Base-by-base conservation (phyloP, 2,797 vertebrate species). In the Pygocentrus nattereri region DNA sequence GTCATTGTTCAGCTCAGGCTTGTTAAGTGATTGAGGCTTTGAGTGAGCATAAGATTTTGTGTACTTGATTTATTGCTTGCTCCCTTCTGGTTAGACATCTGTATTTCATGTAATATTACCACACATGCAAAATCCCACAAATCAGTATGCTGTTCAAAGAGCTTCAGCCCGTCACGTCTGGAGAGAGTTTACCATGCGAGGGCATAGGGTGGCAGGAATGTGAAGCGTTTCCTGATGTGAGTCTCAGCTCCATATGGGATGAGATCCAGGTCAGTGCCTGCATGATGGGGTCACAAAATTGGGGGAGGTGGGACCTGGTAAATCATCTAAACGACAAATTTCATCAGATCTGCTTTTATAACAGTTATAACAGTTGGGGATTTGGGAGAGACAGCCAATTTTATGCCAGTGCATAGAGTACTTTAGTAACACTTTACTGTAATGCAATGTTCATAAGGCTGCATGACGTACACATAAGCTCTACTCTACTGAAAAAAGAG, bases 211-310 rank as follows among this genome's bases (percentile, higher is more conserved):
- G 19, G 81, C 50, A 79, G 67, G 84, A 87, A 87, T 84, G 73
- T 86, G 83, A 88, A 89, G 72, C 71, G 82, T 58, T 89, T 88
- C 88, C 88, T 88, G 87, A 88, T 87, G 88, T 76, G 68, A 59
- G 81, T 41, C 56, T 81, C 38, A 74, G 27, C 69, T 69, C 74
- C 82, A 72, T 80, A 50, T 85, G 82, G n/a, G 78, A 67, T 25
- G 59, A 68, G 61, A 68, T 19, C 25, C 38, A 50, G 68, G 74
- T 72, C 49, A 65, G 62, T 81, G 74, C 23, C 38, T 54, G 52
- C 52, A 54, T 54, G 38, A 52, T 18, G 21, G 15, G 59, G 76
- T 70, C 27, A 73, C 21, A 59, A 59, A 58, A 67, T 70, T 58
- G 38, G 38, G 34, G 16, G 47, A 52, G 4, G 23, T 71, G 7